Evolutionary conservation across 2,888 invertebrate species (phyloP).

Genomic region (Drosophila monieri): DNA sequence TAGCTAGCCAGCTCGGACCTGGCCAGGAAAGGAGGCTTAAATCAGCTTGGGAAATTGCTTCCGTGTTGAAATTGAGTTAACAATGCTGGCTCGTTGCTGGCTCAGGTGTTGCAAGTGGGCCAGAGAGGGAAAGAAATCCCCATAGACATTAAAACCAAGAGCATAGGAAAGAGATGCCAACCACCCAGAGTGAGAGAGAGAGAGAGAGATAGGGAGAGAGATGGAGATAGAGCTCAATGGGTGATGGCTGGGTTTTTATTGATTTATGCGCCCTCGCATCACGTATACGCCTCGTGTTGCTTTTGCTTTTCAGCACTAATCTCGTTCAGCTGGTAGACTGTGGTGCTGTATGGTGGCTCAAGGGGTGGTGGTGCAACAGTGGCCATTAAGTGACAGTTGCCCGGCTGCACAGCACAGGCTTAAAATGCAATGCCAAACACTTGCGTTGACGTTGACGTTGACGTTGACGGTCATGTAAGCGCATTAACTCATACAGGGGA

Average conservation of each 20-base stretch:
- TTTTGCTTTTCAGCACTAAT: slow-evolving; percentile 34
- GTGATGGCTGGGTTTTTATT: slow-evolving; percentile 42
- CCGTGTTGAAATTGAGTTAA: slow-evolving; percentile 77
- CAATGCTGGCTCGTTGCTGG: slow-evolving; percentile 43
- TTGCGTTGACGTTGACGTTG: slow-evolving; percentile 45
- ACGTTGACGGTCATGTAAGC: slow-evolving; percentile 57
- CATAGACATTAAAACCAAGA: neutral
- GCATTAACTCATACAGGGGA: slow-evolving; percentile 60
- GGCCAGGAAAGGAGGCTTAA: slow-evolving; percentile 9
- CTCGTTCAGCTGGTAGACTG: slow-evolving; percentile 24
- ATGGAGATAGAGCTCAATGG: neutral
- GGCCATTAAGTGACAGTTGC: slow-evolving; percentile 67
- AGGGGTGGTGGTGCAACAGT: slow-evolving; percentile 26
- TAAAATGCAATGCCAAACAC: slow-evolving; percentile 71
- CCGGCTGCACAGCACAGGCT: slow-evolving; percentile 56
- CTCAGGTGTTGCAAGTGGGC: slow-evolving; percentile 4
- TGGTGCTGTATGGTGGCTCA: slow-evolving; percentile 15
- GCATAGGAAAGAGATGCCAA: neutral
- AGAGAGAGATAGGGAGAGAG: neutral
- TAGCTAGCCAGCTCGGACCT: neutral
- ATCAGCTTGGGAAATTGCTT: slow-evolving; percentile 66
- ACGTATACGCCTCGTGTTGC: slow-evolving; percentile 53
- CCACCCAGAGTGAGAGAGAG: neutral
- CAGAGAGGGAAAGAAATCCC: neutral
- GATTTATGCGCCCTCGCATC: slow-evolving; percentile 64